These are phyloP conservation scores for Trichopoda pennipes DNA, from an alignment of 2,888 invertebrate species.

Conservation along the genomic window DNA sequence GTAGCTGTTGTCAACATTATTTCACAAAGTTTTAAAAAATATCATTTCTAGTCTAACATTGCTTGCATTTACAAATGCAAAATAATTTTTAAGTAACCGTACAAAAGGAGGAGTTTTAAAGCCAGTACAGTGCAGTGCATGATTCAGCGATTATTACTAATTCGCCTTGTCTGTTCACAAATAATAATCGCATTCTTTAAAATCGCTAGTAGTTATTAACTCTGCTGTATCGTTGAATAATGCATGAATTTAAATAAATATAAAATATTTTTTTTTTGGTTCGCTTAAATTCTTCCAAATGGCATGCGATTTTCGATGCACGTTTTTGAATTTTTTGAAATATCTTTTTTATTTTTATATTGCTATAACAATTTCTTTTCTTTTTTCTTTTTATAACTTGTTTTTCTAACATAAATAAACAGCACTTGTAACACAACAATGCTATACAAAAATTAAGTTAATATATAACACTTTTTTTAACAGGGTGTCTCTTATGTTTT, in stretches of 20 bases:
- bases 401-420: constrained; percentile 34
- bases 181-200: constrained; percentile 45
- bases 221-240: constrained; percentile 14
- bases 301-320: constrained; percentile 48
- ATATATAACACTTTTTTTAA: too few relatives aligned
- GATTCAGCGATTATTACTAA: too few relatives aligned
- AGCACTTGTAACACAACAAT: constrained; percentile 46
- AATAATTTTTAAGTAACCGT: too few relatives aligned
- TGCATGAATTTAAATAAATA: constrained; percentile 40
- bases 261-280: too few relatives aligned
- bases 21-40: too few relatives aligned
- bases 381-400: constrained; percentile 6
- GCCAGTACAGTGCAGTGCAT: too few relatives aligned
- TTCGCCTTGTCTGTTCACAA: not conserved
- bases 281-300: not conserved
- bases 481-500: too few relatives aligned
- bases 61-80: too few relatives aligned
- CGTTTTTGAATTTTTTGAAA: not conserved
- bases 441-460: constrained; percentile 22
- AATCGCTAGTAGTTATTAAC: constrained; percentile 20
- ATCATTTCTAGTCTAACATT: too few relatives aligned
- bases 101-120: too few relatives aligned
- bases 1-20: too few relatives aligned
- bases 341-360: constrained; percentile 27
- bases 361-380: constrained; percentile 21